Evolutionary conservation across 2,888 invertebrate species (phyloP), one percentile per base, ranked within the genome.

Genomic region (Iselma pallidipennis): DNA sequence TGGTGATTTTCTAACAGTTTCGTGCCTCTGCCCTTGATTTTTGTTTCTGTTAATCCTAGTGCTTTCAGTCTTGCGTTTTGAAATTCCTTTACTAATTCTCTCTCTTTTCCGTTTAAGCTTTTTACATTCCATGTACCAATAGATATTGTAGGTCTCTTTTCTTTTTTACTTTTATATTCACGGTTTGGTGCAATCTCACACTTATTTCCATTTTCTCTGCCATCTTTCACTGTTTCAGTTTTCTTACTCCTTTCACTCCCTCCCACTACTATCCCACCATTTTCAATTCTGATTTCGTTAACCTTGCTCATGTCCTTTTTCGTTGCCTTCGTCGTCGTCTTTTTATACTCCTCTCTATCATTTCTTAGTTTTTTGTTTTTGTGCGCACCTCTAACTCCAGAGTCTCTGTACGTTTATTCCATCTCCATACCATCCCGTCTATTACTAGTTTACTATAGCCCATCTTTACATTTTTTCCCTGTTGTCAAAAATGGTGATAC

Each of bases 11-110:
- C 12, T 31, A 12, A 12, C 31, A 31, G 31, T 31, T 59, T 55
- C 59, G 59, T 59, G 59, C 56, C 50, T 63, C 59, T 63, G 59
- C 63, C 31, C 31, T 31, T 31, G 7, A 9, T 31, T 31, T 31
- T 31, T 12, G 31, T 31, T 31, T 31, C 31, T 9, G 31, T 31
- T 31, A 31, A 9, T 9, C 31, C 31, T 31, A 31, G 7, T 9
- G 7, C 7, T 9, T 31, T 12, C 12, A 31, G 31, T 31, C 12
- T 7, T 31, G 12, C 7, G 9, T 31, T 31, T 31, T 9, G 12
- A 31, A 31, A 9, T 31, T 31, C 31, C 31, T 31, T 12, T 31
- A 12, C 12, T 31, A 31, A 12, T 31, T 31, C 31, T 31, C 12
- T 12, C 12, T 31, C 31, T 12, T 31, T 31, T 9, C 12, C 31